Evolutionary conservation across 2,797 vertebrate genomes (phyloP).

Genomic region (Xerus rutilus): DNA sequence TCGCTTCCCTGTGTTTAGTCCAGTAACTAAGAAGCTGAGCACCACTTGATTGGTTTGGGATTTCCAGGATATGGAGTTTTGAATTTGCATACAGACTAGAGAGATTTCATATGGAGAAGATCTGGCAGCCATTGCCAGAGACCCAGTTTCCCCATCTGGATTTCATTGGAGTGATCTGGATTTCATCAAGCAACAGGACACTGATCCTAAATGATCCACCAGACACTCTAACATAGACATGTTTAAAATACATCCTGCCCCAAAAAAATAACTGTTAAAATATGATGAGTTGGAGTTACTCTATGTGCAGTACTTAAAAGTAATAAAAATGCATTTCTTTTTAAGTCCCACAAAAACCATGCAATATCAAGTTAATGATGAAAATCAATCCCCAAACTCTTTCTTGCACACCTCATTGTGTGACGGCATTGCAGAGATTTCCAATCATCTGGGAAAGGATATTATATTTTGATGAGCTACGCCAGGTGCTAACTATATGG

Average conservation of each 20-base stretch:
- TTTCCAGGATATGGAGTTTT: constrained; percentile 81
- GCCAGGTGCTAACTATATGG: constrained; percentile 81
- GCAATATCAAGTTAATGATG: constrained; percentile 79
- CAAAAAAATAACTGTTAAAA: constrained; percentile 80
- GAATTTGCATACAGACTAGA: constrained; percentile 78
- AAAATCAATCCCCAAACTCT: constrained; percentile 79
- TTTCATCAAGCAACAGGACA: constrained; percentile 83
- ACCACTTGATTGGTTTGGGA: constrained; percentile 79
- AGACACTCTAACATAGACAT: constrained; percentile 79
- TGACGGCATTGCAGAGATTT: constrained; percentile 74
- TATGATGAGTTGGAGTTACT: constrained; percentile 77
- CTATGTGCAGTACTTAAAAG: constrained; percentile 78
- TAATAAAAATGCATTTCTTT: constrained; percentile 81
- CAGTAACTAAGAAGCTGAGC: constrained; percentile 80
- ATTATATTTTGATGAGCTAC: constrained; percentile 77
- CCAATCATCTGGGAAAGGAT: constrained; percentile 75
- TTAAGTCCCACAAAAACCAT: constrained; percentile 74
- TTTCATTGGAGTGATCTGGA: constrained; percentile 82
- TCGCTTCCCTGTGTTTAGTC: constrained; percentile 82
- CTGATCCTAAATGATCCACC: constrained; percentile 82
- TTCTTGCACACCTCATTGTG: constrained; percentile 78
- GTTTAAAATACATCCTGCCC: constrained; percentile 81
- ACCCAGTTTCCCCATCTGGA: constrained; percentile 82
- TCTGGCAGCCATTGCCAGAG: constrained; percentile 78
- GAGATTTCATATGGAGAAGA: constrained; percentile 80